Conservation (phyloP, 2,888 invertebrate genomes). For the Sarcophaga caerulescens region DNA sequence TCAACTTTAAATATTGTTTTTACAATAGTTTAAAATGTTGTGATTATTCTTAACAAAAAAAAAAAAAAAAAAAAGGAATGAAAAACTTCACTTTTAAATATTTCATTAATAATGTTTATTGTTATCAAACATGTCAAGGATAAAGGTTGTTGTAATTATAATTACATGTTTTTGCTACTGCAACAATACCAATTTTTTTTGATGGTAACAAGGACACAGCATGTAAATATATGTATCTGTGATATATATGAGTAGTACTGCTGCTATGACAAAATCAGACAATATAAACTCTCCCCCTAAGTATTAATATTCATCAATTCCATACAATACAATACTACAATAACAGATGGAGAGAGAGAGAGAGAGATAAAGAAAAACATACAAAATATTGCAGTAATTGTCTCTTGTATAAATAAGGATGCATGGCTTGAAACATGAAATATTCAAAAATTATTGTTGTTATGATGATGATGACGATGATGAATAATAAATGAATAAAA, state of each 20-base stretch:
- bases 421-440: neutral
- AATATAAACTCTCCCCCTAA: neutral
- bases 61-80: constrained; percentile 5
- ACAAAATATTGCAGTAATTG: constrained; percentile 20
- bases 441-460: constrained; percentile 10
- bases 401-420: constrained; percentile 16
- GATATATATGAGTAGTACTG: neutral
- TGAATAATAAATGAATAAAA: neutral
- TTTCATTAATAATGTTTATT: neutral
- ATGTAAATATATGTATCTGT: neutral
- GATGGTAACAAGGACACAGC: constrained; percentile 21
- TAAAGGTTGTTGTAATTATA: constrained; percentile 59
- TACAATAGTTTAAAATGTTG: too few species aligned
- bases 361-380: neutral
- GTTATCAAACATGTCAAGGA: constrained; percentile 52
- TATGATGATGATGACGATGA: neutral
- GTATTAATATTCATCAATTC: constrained; percentile 41
- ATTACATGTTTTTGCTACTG: constrained; percentile 26
- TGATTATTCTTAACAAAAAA: too few species aligned
- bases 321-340: constrained; percentile 4
- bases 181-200: constrained; percentile 13
- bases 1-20: too few species aligned
- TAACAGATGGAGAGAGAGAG: neutral
- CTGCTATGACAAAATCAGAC: constrained; percentile 13
- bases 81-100: neutral